Conservation (phyloP, 2,888 invertebrate genomes). For the Abscondita cerata region DNA sequence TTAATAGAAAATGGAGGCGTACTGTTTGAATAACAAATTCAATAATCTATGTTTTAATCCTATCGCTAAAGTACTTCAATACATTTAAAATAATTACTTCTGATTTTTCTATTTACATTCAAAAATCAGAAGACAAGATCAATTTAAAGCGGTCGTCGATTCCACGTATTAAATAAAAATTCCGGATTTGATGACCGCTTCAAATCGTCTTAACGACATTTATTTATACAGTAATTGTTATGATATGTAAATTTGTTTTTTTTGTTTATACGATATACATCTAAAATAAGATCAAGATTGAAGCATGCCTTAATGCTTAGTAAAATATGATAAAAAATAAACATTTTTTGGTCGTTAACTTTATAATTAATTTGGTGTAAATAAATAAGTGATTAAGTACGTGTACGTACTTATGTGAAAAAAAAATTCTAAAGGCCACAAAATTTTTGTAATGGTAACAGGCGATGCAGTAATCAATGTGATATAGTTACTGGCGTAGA, state of each 20-base stretch:
- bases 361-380: background rate
- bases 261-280: constrained; percentile 45
- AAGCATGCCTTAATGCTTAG: constrained; percentile 1
- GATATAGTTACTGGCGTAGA: background rate
- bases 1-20: constrained; percentile 5
- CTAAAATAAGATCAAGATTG: no score
- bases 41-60: constrained; percentile 21
- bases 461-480: background rate
- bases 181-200: background rate
- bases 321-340: background rate
- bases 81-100: constrained; percentile 33
- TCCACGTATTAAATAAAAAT: constrained; percentile 5
- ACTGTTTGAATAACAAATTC: background rate
- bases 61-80: constrained; percentile 25
- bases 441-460: constrained; percentile 13
- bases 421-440: constrained; percentile 20
- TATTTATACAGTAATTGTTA: constrained; percentile 45
- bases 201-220: constrained; percentile 18
- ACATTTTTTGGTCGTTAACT: background rate
- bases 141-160: constrained; percentile 1
- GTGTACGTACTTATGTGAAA: constrained; percentile 7
- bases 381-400: background rate
- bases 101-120: constrained; percentile 23
- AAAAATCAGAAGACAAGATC: constrained; percentile 23
- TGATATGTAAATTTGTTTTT: constrained; percentile 56